Conservation (phyloP, 2,113 vertebrate species). For the Aldabrachelys gigantea region DNA sequence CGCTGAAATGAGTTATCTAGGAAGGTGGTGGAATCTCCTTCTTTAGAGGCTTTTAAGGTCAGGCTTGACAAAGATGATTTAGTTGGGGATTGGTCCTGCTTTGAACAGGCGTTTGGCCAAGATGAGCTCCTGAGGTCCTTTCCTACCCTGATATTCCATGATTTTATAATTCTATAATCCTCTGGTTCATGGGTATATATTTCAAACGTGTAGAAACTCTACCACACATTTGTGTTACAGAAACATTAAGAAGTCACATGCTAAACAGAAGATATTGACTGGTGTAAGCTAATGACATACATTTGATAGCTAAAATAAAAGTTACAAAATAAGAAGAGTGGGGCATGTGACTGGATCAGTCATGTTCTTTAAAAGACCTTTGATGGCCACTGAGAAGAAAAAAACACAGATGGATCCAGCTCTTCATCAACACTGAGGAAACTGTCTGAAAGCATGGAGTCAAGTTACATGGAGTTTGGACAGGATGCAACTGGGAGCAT, state of each 20-base stretch:
- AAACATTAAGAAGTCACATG: not conserved
- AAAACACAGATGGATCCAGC: not conserved
- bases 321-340: not conserved
- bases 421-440: not conserved
- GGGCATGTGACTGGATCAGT: not conserved
- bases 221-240: not conserved
- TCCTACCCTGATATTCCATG: too few relatives aligned
- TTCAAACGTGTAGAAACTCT: not conserved
- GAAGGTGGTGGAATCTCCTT: too few relatives aligned
- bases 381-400: not conserved
- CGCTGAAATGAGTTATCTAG: too few relatives aligned
- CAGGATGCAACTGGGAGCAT: not conserved
- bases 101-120: too few relatives aligned
- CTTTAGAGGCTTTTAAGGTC: too few relatives aligned
- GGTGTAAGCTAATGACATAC: not conserved
- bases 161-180: too few relatives aligned
- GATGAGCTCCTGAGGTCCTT: too few relatives aligned
- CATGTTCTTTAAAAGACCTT: not conserved
- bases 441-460: not conserved
- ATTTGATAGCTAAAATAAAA: not conserved
- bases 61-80: too few relatives aligned
- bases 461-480: rapidly evolving
- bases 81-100: too few relatives aligned
- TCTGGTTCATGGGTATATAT: not conserved
- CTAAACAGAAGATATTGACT: too few relatives aligned